A percentile compares a stretch with the other conserved stretches of the same genome.
These are phyloP conservation scores for Nipponacmea schrenckii DNA, from an alignment of 2,888 invertebrate genomes.

Conservation along the genomic window DNA sequence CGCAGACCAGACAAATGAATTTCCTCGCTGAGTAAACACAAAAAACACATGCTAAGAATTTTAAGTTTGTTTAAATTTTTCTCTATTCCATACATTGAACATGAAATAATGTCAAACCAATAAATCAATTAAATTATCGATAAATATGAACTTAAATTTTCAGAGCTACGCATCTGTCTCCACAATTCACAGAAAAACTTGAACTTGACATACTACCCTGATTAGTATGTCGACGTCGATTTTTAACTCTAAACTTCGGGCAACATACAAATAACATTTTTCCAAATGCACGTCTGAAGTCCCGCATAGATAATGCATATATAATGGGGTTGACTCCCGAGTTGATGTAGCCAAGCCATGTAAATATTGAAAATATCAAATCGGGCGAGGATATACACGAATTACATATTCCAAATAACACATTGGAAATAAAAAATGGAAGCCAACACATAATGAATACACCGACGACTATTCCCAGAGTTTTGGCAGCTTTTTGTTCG, in stretches of 20 bases:
- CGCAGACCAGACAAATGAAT: no score
- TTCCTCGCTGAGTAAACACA: no score
- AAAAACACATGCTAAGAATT: no score
- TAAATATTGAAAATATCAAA: constrained; percentile 63
- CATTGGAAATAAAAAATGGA: constrained; percentile 95
- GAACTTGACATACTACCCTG: constrained; percentile 48
- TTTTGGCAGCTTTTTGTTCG: constrained; percentile 97
- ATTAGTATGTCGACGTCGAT: constrained; percentile 34
- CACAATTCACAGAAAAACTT: constrained; percentile 43
- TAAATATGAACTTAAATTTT: constrained; percentile 25
- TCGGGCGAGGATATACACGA: constrained; percentile 68
- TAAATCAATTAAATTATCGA: no score
- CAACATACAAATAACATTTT: constrained; percentile 80
- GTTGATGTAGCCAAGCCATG: constrained; percentile 68
- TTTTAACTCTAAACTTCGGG: constrained; percentile 47
- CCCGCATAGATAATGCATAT: constrained; percentile 97
- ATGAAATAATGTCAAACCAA: no score
- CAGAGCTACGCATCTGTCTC: constrained; percentile 36
- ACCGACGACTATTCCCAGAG: constrained; percentile 95
- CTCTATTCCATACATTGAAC: no score
- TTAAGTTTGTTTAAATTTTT: no score
- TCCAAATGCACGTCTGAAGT: constrained; percentile 89
- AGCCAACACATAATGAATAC: constrained; percentile 97
- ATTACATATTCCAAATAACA: constrained; percentile 87
- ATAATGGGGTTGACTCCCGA: constrained; percentile 81